These are phyloP conservation scores for Myopa testacea DNA, from an alignment of 2,888 invertebrate genomes.

Conservation along the genomic window DNA sequence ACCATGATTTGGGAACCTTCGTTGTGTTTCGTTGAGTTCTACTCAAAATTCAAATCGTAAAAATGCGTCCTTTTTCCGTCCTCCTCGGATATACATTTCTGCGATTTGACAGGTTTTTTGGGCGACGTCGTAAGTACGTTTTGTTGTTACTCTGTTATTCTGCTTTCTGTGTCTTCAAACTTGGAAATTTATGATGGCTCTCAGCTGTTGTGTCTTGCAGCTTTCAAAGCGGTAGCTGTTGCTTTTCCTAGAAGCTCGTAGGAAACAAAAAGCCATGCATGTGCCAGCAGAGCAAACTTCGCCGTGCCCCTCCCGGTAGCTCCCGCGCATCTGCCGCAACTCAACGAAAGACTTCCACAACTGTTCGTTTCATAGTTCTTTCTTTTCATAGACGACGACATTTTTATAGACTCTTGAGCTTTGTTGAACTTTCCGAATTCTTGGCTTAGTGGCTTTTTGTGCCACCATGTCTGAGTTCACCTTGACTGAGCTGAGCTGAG, in stretches of 20 bases:
- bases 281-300: no score
- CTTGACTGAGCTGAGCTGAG: background rate
- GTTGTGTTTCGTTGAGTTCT: background rate
- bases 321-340: no score
- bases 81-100: background rate
- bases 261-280: no score
- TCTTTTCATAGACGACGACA: no score
- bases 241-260: no score
- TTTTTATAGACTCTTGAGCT: background rate
- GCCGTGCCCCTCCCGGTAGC: no score
- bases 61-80: background rate
- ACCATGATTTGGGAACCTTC: background rate
- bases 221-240: no score
- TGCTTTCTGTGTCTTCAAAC: conserved; percentile 14
- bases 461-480: background rate
- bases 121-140: background rate
- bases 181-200: conserved; percentile 34
- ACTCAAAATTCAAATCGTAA: conserved; percentile 1
- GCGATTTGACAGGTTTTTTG: background rate
- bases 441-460: background rate
- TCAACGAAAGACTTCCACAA: no score
- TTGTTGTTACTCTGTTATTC: conserved; percentile 5
- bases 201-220: conserved; percentile 30
- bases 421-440: background rate
- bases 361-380: no score